Percentiles rank a stretch among this genome's conserved stretches.
Conservation (phyloP, 2,113 vertebrate species). For the Protobothrops flavoviridis region DNA sequence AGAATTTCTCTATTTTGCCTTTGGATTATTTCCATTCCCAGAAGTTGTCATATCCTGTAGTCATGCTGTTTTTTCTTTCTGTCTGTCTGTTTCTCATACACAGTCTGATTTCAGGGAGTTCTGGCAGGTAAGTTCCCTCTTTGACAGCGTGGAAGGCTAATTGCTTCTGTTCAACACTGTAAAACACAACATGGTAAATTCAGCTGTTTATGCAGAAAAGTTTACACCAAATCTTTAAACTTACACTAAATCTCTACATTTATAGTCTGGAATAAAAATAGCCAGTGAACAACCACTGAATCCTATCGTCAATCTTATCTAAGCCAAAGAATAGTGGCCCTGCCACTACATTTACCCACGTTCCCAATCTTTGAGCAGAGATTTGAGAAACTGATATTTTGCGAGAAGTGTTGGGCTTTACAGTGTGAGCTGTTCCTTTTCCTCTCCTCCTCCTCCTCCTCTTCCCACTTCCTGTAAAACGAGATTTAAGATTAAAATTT, state of each 20-base stretch:
- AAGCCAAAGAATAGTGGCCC: neutral
- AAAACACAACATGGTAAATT: conserved; percentile 12
- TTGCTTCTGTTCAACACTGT: neutral
- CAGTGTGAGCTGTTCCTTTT: neutral
- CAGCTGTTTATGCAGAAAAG: neutral
- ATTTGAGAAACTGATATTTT: neutral
- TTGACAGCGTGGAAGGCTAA: conserved; percentile 15
- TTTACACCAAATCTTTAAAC: neutral
- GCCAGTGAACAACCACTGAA: neutral
- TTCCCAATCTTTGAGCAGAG: neutral
- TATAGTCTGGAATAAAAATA: neutral
- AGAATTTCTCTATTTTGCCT: neutral
- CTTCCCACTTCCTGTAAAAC: neutral
- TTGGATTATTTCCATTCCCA: conserved; percentile 2
- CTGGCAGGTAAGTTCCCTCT: conserved; percentile 60
- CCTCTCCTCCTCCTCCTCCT: neutral
- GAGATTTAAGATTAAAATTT: neutral
- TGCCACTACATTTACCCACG: neutral
- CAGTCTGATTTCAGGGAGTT: conserved; percentile 70
- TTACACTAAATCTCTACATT: neutral
- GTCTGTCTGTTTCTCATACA: conserved; percentile 61
- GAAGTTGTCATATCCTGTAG: conserved; percentile 23
- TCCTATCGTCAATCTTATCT: neutral
- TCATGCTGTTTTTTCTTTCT: conserved; percentile 49
- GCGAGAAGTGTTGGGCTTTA: neutral